Base-by-base conservation (phyloP, 2,888 invertebrate species). In the Macropis europaea region DNA sequence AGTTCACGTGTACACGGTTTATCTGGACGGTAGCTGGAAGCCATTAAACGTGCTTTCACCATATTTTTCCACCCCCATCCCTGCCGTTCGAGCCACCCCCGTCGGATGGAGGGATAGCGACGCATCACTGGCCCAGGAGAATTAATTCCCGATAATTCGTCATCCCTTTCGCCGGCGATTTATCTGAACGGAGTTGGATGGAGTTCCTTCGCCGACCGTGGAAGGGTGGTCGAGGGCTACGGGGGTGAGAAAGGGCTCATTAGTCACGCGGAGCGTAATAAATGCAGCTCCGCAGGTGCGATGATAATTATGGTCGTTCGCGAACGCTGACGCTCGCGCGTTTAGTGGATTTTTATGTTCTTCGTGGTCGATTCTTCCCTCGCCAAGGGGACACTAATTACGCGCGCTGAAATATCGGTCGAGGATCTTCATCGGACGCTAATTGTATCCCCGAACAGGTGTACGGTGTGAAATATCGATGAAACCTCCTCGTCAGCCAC, bases 111-210 rank as follows among this genome's bases (percentile, higher is more conserved):
- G n/a, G 30, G 15, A 42, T 17, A 7, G 32, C 59, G 52, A 67
- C 57, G 61, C 62, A 54, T 67, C 56, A 36, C 68, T 43, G 42
- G 32, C 15, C 43, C 47, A 19, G 40, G 15, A 32, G 71, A 72
- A 78, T 79, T 78, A 75, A 81, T 78, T 62, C 68, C 30, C 69
- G 47, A 72, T 78, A 72, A 60, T 77, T 75, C 67, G 75, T 78
- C 69, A 72, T 75, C 42, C 63, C 63, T 54, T 61, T 76, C 67
- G 61, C 38, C 38, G 36, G 19, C 69, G 54, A 77, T 79, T 80
- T 67, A 70, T 77, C 57, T 28, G 30, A 30, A 47, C 40, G 43
- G 34, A 59, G 68, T 66, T 52, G 42, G 66, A 53, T 54, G 32
- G 24, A 50, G 52, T 57, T 50, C 48, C 48, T 67, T 28, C 47